Conservation (phyloP, 2,888 invertebrate genomes). For the Ecdyonurus torrentis region DNA sequence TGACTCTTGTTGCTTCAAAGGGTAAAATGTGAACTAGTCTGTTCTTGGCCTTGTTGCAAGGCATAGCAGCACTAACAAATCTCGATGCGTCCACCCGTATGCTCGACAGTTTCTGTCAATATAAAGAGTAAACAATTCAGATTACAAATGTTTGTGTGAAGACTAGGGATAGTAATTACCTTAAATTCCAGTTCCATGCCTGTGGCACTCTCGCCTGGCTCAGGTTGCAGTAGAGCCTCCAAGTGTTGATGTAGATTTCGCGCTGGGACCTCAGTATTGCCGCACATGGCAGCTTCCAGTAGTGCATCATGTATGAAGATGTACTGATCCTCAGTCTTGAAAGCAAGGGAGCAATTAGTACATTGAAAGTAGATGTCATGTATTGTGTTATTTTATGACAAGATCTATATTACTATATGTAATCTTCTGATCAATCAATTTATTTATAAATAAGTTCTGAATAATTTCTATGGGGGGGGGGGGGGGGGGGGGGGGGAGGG, state of each 20-base stretch:
- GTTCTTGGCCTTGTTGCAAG: conserved; percentile 97
- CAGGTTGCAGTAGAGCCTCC: conserved; percentile 69
- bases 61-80: conserved; percentile 89
- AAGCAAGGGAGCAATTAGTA: too few species aligned
- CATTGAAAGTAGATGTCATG: too few species aligned
- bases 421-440: too few species aligned
- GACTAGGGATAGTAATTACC: conserved; percentile 19
- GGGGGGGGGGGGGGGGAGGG: too few species aligned
- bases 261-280: conserved; percentile 91
- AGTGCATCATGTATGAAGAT: conserved; percentile 98
- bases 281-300: conserved; percentile 91
- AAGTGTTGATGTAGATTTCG: conserved; percentile 88
- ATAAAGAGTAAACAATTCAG: conserved; percentile 15
- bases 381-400: too few species aligned
- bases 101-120: conserved; percentile 76
- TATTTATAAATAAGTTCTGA: too few species aligned
- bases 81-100: conserved; percentile 87
- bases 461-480: too few species aligned
- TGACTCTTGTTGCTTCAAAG: conserved; percentile 87
- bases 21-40: conserved; percentile 95
- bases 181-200: conserved; percentile 90
- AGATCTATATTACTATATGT: too few species aligned
- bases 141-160: not conserved
- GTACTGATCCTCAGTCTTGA: conserved; percentile 93
- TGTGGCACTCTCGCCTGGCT: conserved; percentile 29